phyloP scores from a whole-genome alignment of 2,888 invertebrate species.

The Seira musarum region DNA sequence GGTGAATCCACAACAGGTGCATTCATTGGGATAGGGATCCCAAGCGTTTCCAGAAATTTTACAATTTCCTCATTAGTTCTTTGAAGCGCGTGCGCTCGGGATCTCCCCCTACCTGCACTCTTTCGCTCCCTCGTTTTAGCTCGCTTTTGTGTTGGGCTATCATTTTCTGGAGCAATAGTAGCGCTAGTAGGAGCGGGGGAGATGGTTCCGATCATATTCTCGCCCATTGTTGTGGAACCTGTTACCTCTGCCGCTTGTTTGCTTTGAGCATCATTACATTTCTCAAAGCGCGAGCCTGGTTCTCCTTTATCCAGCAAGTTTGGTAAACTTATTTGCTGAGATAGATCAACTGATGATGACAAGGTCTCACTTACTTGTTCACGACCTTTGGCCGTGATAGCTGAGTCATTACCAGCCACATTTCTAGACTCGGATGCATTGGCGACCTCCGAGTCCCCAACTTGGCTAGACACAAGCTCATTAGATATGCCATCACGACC shows the following conservation, averaged over 20 bases:
- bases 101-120: neutral
- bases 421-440: slow-evolving; percentile 30
- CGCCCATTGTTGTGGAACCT: neutral
- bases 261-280: slow-evolving; percentile 35
- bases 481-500: too few species aligned
- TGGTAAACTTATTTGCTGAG: too few species aligned
- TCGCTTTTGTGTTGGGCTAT: neutral
- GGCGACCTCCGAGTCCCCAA: slow-evolving; percentile 24
- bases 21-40: slow-evolving; percentile 53
- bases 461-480: slow-evolving; percentile 19
- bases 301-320: neutral
- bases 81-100: too few species aligned
- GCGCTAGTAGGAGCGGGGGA: slow-evolving; percentile 17
- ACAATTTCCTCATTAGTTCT: slow-evolving; percentile 59
- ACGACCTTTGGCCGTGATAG: too few species aligned
- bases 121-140: neutral
- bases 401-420: slow-evolving; percentile 21
- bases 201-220: slow-evolving; percentile 22
- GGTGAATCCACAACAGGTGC: slow-evolving; percentile 42
- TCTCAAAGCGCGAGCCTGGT: slow-evolving; percentile 37
- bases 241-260: neutral
- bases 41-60: slow-evolving; percentile 55
- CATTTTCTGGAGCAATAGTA: too few species aligned
- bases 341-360: too few species aligned
- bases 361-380: too few species aligned